phyloP scores from a whole-genome alignment of 2,888 invertebrate genomes.

The Scaptomyza reducta region DNA sequence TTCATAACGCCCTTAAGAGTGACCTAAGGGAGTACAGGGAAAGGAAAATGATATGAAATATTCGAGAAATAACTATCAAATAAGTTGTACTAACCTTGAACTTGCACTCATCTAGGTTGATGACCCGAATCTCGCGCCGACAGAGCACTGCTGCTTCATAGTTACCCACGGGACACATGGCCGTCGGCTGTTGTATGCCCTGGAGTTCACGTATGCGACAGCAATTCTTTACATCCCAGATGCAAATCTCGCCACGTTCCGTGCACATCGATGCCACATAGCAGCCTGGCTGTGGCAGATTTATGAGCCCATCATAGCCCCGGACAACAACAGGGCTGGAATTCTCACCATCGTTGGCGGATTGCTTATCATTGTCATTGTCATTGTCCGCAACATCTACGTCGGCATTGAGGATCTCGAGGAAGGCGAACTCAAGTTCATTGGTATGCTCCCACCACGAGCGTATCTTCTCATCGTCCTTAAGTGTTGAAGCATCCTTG shows the following conservation, averaged over 20 bases:
- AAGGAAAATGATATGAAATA: not conserved
- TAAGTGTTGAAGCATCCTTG: slow-evolving; percentile 65
- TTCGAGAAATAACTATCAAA: not conserved
- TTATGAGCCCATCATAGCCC: slow-evolving; percentile 84
- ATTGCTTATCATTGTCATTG: slow-evolving; percentile 12
- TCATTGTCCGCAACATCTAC: slow-evolving; percentile 66
- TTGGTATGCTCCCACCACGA: slow-evolving; percentile 82
- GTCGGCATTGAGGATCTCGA: slow-evolving; percentile 81
- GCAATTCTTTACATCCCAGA: slow-evolving; percentile 91
- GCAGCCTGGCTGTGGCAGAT: slow-evolving; percentile 86
- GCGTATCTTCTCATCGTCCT: slow-evolving; percentile 79
- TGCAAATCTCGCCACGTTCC: slow-evolving; percentile 90
- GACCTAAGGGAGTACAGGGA: slow-evolving; percentile 84
- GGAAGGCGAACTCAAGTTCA: slow-evolving; percentile 84
- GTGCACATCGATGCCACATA: slow-evolving; percentile 91
- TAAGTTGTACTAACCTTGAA: slow-evolving; percentile 76
- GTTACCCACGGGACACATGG: slow-evolving; percentile 91
- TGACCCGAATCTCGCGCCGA: slow-evolving; percentile 91
- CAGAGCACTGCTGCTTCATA: slow-evolving; percentile 92
- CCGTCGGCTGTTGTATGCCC: slow-evolving; percentile 91
- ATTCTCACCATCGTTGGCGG: slow-evolving; percentile 5
- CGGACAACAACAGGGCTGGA: slow-evolving; percentile 41
- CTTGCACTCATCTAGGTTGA: slow-evolving; percentile 90
- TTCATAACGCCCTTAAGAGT: slow-evolving; percentile 95
- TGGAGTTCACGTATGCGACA: slow-evolving; percentile 88